Base-by-base conservation (phyloP, 2,797 vertebrate genomes). In the Rhynchonycteris naso region DNA sequence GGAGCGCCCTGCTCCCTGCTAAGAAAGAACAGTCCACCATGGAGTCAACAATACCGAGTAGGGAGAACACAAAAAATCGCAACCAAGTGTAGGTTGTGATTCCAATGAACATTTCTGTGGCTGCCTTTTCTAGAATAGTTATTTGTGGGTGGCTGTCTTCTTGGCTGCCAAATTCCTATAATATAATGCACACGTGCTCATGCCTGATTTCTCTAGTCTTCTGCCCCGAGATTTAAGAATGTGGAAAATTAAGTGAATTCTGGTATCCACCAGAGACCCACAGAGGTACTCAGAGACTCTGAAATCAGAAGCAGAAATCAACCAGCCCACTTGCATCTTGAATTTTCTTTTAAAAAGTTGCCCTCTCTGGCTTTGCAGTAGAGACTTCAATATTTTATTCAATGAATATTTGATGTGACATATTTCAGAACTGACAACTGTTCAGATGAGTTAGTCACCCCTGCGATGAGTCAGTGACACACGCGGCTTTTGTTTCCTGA, bases 11-110 rank as follows among this genome's bases (percentile, higher is more conserved):
- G 87, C 79, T 96, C 84, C 95, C 69, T 82, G 33, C 84, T 92
- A 63, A n/a, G 82, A 96, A 95, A 93, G 93, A 97, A 21, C 56
- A 95, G 87, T 82, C 10, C 47, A 24, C 63, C 72, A 88, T 7
- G 10, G 0, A 12, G 75, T 91, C 92, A 96, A 98, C 97, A 97
- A 97, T 94, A 97, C 95, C 91, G 78, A 82, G 15, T 5, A 61
- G 22, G 71, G 97, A 89, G 95, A 89, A 95, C 68, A 87, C 35
- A 90, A 75, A 65, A 95, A 84, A 92, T 96, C 95, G 83, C 79
- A 72, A 71, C 93, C 63, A 86, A 28, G 5, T 11, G 22, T 90
- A 71, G 56, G 85, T 43, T 86, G 74, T 54, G 91, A 96, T 71
- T 89, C 93, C 79, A 87, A 2, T 18, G 26, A 86, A 43, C 52